Conservation (phyloP, 1,140 invertebrate genomes). For the Drosophila watanabei region DNA sequence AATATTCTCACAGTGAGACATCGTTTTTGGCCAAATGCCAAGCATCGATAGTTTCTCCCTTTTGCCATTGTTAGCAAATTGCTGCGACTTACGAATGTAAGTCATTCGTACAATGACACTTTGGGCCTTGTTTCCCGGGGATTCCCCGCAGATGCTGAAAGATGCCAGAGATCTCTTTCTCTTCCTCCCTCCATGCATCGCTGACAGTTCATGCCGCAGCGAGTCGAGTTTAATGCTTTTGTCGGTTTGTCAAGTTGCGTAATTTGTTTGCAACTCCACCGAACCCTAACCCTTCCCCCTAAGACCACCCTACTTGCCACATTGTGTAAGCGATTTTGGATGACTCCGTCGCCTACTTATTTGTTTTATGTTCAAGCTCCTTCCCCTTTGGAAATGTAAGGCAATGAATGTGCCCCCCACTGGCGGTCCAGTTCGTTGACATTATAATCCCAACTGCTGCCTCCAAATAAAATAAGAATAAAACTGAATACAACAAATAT, state of each 20-base stretch:
- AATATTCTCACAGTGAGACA: conserved; percentile 15
- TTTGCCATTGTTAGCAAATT: conserved; percentile 40
- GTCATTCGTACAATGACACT: conserved; percentile 79
- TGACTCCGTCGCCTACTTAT: conserved; percentile 53
- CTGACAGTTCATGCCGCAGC: conserved; percentile 50
- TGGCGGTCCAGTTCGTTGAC: conserved; percentile 43
- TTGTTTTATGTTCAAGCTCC: conserved; percentile 43
- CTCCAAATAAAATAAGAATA: conserved; percentile 23
- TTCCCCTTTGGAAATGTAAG: conserved; percentile 64
- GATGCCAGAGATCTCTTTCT: conserved; percentile 23
- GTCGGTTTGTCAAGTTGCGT: conserved; percentile 71
- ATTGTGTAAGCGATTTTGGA: conserved; percentile 64
- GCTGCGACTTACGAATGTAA: conserved; percentile 61
- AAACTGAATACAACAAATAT: conserved; percentile 3
- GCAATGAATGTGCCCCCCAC: conserved; percentile 53
- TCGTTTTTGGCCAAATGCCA: conserved; percentile 35
- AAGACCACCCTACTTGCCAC: conserved; percentile 45
- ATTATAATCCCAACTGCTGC: conserved; percentile 45
- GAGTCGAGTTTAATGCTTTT: conserved; percentile 62
- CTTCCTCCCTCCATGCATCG: conserved; percentile 33
- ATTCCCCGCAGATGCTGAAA: conserved; percentile 6
- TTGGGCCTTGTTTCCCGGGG: too few species aligned
- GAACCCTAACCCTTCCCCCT: too few species aligned
- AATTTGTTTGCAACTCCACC: conserved; percentile 77
- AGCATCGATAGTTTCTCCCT: conserved; percentile 43